Evolutionary conservation across 53 echinoderm and acorn worm species (phyloP).

Genomic region (Paracentrotus lividus): DNA sequence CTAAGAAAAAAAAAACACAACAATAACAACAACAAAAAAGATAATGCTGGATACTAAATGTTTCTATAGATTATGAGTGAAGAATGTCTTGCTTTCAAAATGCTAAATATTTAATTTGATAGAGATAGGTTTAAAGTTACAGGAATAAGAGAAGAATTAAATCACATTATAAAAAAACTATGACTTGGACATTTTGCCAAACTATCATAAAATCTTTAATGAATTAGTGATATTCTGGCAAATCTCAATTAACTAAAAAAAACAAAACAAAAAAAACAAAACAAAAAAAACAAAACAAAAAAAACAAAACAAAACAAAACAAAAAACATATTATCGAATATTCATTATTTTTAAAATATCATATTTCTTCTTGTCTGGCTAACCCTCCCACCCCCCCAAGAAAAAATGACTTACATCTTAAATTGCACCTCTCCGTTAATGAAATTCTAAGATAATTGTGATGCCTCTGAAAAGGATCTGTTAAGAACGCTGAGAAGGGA

Average conservation of each 20-base stretch:
- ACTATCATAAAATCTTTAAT: no score
- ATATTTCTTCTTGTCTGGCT: not conserved
- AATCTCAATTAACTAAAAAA: no score
- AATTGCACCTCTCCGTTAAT: conserved; percentile 91
- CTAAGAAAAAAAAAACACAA: no score
- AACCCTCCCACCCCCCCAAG: not conserved
- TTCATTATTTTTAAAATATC: not conserved
- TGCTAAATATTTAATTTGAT: not conserved
- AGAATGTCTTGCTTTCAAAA: not conserved
- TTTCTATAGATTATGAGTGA: not conserved
- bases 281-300: no score
- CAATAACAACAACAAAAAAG: not conserved
- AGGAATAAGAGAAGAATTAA: no score
- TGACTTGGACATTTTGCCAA: no score
- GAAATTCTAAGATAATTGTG: conserved; percentile 98
- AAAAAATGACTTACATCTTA: conserved; percentile 87
- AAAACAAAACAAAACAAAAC: no score
- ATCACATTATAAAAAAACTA: no score
- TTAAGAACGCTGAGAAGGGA: conserved; percentile 95
- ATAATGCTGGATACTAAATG: not conserved
- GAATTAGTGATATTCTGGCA: no score
- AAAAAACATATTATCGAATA: no score
- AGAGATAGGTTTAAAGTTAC: no score
- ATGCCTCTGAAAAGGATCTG: conserved; percentile 86
- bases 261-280: no score